Base-by-base conservation (phyloP, 2,888 invertebrate genomes). In the Fissipunctia ypsillon region DNA sequence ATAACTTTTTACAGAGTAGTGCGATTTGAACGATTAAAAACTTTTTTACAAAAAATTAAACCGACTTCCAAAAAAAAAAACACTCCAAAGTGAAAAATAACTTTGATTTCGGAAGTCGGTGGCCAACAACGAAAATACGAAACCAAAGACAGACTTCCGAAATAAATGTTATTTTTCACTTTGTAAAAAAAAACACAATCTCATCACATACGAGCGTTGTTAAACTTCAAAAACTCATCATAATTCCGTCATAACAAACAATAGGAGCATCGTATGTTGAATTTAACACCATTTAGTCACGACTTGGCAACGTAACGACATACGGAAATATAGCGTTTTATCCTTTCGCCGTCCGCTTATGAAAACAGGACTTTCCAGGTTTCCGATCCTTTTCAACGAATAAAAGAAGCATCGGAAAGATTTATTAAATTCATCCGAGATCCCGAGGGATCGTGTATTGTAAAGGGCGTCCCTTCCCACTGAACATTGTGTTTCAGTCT, bases 371-470 rank as follows among this genome's bases (percentile, higher is more conserved):
- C 89, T 90, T 88, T 88, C 76, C 80, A 83, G 85, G 89, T 87
- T 90, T 89, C 90, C 90, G 87, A 81, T 75, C 78, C 88, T 88
- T 90, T 91, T 91, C 90, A 91, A 73, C 80, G 86, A 73, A 78
- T 78, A 84, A 86, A 90, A 89, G 91, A 91, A 92, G 90, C 91
- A 91, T 90, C 85, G 89, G 87, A 83, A 88, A 90, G 91, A 94
- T 93, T 93, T 93, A 94, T 93, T 93, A 92, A 93, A 93, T 92
- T 88, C 89, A 85, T 88, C 87, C 81, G 74, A 88, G 45, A 38
- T 82, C 64, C 70, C 64, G 45, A 45, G 48, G 80, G 80, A 89
- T 72, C 69, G 77, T 72, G 84, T 86, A 86, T 87, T 88, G 88
- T 89, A 87, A 90, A 86, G 77, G 80, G 80, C 54, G 48, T 78